Conservation (phyloP, 2,797 vertebrate genomes). For the Lagocephalus sceleratus region DNA sequence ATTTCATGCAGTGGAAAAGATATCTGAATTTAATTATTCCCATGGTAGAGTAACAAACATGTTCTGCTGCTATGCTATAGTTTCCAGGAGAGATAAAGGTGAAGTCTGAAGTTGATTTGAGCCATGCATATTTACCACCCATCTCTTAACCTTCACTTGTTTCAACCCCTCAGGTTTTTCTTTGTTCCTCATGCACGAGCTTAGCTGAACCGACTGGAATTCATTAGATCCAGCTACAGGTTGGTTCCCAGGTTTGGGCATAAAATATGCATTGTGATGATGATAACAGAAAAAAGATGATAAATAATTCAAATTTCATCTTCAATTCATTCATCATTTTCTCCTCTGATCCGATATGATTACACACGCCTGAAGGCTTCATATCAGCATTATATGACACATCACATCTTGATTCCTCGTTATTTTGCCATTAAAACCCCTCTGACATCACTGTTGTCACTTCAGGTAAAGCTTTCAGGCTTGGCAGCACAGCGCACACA, state of each 20-base stretch:
- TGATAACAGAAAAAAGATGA: neutral
- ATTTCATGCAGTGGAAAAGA: neutral
- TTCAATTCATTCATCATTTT: neutral
- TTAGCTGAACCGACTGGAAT: slow-evolving; percentile 12
- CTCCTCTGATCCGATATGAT: neutral
- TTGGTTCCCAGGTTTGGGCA: slow-evolving; percentile 17
- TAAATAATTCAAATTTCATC: slow-evolving; percentile 1
- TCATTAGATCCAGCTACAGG: slow-evolving; percentile 1
- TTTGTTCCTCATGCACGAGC: slow-evolving; percentile 1
- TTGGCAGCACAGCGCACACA: neutral
- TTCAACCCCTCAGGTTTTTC: neutral
- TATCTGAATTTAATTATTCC: neutral
- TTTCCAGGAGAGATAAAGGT: too few relatives aligned
- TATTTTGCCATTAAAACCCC: slow-evolving; percentile 14
- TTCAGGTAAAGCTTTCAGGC: slow-evolving; percentile 11
- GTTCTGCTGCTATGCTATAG: neutral
- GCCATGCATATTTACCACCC: too few relatives aligned
- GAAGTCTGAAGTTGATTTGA: too few relatives aligned
- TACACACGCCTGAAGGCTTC: neutral
- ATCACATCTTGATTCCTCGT: slow-evolving; percentile 21
- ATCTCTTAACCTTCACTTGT: too few relatives aligned
- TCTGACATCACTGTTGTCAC: slow-evolving; percentile 8
- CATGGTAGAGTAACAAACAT: neutral
- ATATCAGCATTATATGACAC: slow-evolving; percentile 4
- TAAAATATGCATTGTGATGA: slow-evolving; percentile 4